Percentiles rank a stretch among this genome's conserved stretches.
These are phyloP conservation scores for Vombatus ursinus DNA, from an alignment of 2,113 vertebrate species.

Conservation along the genomic window DNA sequence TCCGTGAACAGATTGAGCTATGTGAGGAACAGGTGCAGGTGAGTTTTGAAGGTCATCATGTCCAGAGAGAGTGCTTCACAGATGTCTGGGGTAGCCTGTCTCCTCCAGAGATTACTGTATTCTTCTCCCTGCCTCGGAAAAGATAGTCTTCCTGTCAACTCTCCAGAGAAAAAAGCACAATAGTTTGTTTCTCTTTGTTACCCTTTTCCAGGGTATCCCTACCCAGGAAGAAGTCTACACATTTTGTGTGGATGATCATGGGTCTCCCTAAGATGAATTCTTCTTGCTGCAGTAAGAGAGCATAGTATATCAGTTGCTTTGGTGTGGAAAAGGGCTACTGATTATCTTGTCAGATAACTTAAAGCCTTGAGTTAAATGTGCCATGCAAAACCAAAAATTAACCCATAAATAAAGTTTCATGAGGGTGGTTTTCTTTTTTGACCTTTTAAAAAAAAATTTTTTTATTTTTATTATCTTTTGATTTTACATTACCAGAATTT, in stretches of 20 bases:
- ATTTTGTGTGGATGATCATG: background rate
- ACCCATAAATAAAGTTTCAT: background rate
- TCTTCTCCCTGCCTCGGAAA: background rate
- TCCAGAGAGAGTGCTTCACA: background rate
- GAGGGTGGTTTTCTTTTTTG: background rate
- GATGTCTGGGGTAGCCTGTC: background rate
- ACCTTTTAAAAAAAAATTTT: background rate
- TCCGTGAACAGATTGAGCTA: slow-evolving; percentile 93
- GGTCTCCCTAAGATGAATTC: background rate
- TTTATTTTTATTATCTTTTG: background rate
- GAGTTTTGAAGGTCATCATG: slow-evolving; percentile 43
- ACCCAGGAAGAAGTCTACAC: background rate
- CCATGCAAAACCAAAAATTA: background rate
- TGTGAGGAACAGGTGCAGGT: slow-evolving; percentile 94
- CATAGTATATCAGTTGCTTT: slow-evolving; percentile 20
- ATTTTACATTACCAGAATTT: background rate
- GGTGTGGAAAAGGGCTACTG: background rate
- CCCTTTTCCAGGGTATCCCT: background rate
- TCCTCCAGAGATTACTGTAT: background rate
- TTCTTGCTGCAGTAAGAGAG: background rate
- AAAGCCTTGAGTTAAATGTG: slow-evolving; percentile 21
- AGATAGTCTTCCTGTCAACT: background rate
- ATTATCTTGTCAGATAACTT: background rate
- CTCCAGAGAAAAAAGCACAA: background rate
- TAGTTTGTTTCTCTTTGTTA: background rate